These are phyloP conservation scores for Agriopis leucophaearia DNA, from an alignment of 2,888 invertebrate genomes.

Conservation along the genomic window DNA sequence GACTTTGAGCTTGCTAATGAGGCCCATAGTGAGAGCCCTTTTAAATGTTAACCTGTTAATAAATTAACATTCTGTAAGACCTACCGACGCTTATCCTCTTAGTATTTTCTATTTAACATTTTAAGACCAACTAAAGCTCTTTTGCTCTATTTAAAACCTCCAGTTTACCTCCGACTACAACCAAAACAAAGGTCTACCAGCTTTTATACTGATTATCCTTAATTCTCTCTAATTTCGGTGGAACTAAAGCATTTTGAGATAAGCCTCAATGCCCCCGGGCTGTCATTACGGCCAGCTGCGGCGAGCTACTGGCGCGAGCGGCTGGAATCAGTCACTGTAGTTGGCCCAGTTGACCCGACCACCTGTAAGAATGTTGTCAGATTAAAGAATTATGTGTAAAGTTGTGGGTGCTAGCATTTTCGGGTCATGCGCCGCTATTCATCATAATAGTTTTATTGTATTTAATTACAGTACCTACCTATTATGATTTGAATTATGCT, in stretches of 20 bases:
- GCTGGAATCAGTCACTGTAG: conserved; percentile 16
- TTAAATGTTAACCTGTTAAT: background rate
- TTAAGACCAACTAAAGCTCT: background rate
- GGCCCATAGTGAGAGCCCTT: background rate
- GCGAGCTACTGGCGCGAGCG: conserved; percentile 29
- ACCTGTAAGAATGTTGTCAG: conserved; percentile 13
- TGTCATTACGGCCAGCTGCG: conserved; percentile 34
- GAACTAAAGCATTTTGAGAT: conserved; percentile 30
- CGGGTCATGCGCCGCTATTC: background rate
- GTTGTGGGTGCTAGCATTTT: background rate
- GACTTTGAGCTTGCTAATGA: too few species aligned
- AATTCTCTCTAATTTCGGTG: conserved; percentile 26
- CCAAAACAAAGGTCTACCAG: conserved; percentile 22
- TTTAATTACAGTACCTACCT: background rate
- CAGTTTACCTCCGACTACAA: conserved; percentile 8
- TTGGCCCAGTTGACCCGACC: background rate
- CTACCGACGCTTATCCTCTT: background rate
- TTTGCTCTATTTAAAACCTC: conserved; percentile 8
- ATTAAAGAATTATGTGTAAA: conserved; percentile 11
- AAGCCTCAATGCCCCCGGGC: conserved; percentile 22
- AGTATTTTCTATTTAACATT: conserved; percentile 5
- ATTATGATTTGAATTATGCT: background rate
- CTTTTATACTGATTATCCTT: conserved; percentile 27
- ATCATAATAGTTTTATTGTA: conserved; percentile 1
- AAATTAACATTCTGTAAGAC: background rate